Conservation (phyloP, 23 tunicate species). For the Oikopleura vanhoeffeni region DNA sequence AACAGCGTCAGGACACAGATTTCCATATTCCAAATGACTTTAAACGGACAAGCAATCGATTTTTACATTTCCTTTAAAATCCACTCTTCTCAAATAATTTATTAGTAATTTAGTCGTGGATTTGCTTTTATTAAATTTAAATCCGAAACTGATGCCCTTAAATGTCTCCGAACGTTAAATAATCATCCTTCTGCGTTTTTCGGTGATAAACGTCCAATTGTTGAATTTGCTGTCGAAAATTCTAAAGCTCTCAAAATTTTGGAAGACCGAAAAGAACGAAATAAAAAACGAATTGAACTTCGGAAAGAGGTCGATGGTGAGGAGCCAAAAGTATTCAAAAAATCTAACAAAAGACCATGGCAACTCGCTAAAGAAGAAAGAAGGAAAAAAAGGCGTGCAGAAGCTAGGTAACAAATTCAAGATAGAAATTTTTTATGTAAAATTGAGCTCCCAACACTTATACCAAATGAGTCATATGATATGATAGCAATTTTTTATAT, state of each 20-base stretch:
- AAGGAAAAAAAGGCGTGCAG: slow-evolving; percentile 8
- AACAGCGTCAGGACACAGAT: too few relatives aligned
- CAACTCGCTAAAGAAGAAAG: slow-evolving; percentile 14
- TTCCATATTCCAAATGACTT: too few relatives aligned
- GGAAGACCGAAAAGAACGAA: slow-evolving; percentile 6
- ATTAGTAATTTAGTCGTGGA: slow-evolving; percentile 33
- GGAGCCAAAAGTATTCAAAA: background rate
- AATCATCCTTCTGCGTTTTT: slow-evolving; percentile 72
- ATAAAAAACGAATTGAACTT: background rate
- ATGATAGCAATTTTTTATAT: too few relatives aligned
- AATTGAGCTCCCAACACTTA: too few relatives aligned
- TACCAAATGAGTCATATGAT: too few relatives aligned
- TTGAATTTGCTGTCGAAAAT: slow-evolving; percentile 77
- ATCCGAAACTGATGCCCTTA: slow-evolving; percentile 54
- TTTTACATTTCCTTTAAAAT: too few relatives aligned
- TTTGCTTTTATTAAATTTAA: slow-evolving; percentile 60
- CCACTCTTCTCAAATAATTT: too few relatives aligned
- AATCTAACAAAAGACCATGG: background rate
- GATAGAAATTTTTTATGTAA: too few relatives aligned
- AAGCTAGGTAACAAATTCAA: background rate
- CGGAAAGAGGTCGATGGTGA: background rate
- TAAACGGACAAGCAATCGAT: too few relatives aligned
- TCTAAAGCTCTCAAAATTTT: background rate
- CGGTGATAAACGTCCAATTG: slow-evolving; percentile 65
- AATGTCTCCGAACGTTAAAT: slow-evolving; percentile 46